Conservation (phyloP, 2,797 vertebrate species). For the Spondyliosoma cantharus region DNA sequence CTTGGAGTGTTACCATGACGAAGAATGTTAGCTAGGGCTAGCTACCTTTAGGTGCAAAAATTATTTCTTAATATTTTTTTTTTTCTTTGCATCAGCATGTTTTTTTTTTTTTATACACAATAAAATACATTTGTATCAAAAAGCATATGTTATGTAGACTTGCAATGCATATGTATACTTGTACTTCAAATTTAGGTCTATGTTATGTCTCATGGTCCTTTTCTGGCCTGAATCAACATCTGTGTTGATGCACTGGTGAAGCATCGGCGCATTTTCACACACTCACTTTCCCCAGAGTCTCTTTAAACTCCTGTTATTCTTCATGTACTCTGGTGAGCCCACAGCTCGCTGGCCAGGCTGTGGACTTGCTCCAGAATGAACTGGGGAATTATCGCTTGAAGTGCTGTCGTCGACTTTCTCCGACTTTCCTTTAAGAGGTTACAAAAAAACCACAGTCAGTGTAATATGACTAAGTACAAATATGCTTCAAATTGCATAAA, state of each 20-base stretch:
- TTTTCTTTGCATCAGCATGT: too few relatives aligned
- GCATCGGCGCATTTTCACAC: conserved; percentile 5
- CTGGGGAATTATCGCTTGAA: conserved; percentile 84
- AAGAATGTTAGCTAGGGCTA: too few relatives aligned
- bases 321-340: conserved; percentile 90
- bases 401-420: conserved; percentile 84
- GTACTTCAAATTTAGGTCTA: neutral
- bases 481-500: conserved; percentile 4
- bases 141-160: neutral
- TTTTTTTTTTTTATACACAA: neutral
- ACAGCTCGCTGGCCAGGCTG: conserved; percentile 87
- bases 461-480: conserved; percentile 19
- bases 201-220: neutral
- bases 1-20: too few relatives aligned
- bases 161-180: neutral
- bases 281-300: conserved; percentile 99
- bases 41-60: too few relatives aligned
- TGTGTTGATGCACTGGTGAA: conserved; percentile 7
- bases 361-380: conserved; percentile 79
- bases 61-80: neutral
- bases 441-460: conserved; percentile 50
- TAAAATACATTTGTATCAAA: neutral
- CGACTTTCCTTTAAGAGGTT: conserved; percentile 83
- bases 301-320: conserved; percentile 94
- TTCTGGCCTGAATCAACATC: neutral